These are phyloP conservation scores for Tachina grossa DNA, from an alignment of 2,888 invertebrate species.

Conservation along the genomic window DNA sequence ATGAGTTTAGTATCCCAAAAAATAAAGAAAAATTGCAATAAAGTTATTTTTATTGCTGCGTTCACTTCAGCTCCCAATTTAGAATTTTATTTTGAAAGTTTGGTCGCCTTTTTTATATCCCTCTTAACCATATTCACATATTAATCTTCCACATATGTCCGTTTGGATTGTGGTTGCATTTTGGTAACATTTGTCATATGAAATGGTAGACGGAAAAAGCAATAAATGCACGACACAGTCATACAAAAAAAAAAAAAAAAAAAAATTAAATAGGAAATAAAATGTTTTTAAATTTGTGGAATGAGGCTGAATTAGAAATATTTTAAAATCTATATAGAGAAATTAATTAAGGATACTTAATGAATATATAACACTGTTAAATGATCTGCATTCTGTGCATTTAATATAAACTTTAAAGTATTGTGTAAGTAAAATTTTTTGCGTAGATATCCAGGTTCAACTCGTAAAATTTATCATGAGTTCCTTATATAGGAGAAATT, in stretches of 20 bases:
- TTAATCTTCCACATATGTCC: slow-evolving; percentile 70
- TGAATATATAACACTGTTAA: too few relatives aligned
- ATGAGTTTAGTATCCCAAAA: slow-evolving; percentile 37
- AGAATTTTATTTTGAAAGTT: slow-evolving; percentile 36
- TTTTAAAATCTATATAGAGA: background rate
- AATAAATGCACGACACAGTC: background rate
- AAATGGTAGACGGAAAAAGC: slow-evolving; percentile 7
- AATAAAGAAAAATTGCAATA: slow-evolving; percentile 20
- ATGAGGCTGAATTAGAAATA: slow-evolving; percentile 2
- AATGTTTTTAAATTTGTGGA: slow-evolving; percentile 8
- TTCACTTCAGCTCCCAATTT: background rate
- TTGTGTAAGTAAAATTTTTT: background rate
- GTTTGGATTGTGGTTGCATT: slow-evolving; percentile 68
- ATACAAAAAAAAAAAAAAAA: background rate
- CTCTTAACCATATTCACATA: slow-evolving; percentile 54
- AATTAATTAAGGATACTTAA: too few relatives aligned
- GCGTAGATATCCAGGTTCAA: background rate
- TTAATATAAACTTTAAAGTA: too few relatives aligned
- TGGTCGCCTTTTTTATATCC: background rate
- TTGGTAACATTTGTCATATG: slow-evolving; percentile 57
- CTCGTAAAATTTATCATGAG: background rate
- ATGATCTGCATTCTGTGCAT: too few relatives aligned
- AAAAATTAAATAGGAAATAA: background rate
- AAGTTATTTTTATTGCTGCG: slow-evolving; percentile 32
- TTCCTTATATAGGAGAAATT: too few relatives aligned